Evolutionary conservation across 2,888 invertebrate species (phyloP), one percentile per base, ranked within the genome.

Genomic region (Elmis aenea): DNA sequence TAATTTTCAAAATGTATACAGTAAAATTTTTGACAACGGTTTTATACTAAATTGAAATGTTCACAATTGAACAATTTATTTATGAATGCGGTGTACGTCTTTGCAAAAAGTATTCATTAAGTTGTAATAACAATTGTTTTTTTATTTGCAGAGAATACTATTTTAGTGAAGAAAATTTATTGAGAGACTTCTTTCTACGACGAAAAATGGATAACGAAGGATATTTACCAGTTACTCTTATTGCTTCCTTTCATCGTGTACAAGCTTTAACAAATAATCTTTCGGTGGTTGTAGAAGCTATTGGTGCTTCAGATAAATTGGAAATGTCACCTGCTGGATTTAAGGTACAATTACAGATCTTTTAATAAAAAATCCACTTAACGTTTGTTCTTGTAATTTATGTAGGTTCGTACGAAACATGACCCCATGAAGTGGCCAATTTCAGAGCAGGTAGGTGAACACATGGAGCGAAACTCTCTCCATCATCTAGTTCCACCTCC

Each of bases 151-250:
- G 96, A 64, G 97, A 99, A 72, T 99, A 99, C 72, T 99, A 99
- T 79, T 97, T 99, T 74, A 94, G 94, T 56, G 85, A 87, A 50
- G 95, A 95, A 61, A 99, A 99, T 72, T 74, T 99, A 36, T 81
- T 87, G 54, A 82, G 90, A 55, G 99, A 99, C 65, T 92, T 96
- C 74, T 99, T 92, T 75, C 76, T 99, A 49, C 81, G 97, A 16
- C 82, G 95, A 54, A 94, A 94, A 77, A 99, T 99, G 99, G 89
- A 92, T 55, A 68, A 79, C 2, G 85, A 93, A 58, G 99, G 99
- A 33, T 97, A 85, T 61, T 79, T 97, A 46, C 93, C 95, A 1
- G 82, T 99, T 26, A 84, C 88, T 42, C 72, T 97, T 46, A 93
- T 99, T 48, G 94, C 95, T 37, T 92, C 94, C 10, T 99, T 99